phyloP scores from a whole-genome alignment of 2,113 vertebrate genomes.

The Suncus etruscus region DNA sequence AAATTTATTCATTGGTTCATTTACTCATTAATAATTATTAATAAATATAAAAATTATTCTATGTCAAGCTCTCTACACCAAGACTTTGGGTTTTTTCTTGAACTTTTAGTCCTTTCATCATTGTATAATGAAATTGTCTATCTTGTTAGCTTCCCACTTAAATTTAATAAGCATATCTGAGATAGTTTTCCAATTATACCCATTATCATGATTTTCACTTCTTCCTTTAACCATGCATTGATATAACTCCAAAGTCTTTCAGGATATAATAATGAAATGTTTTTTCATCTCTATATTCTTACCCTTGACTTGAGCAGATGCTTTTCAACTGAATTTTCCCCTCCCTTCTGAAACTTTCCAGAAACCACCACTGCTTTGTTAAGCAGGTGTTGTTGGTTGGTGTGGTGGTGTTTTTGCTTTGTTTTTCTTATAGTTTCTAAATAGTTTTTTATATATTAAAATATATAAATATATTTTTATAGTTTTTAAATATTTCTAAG shows the following conservation, averaged over 20 bases:
- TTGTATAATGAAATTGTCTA: conserved; percentile 24
- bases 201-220: not conserved
- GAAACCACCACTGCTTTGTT: not conserved
- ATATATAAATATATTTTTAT: too few species aligned
- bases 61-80: not conserved
- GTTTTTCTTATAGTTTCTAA: conserved; percentile 11
- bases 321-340: conserved; percentile 37
- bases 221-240: conserved; percentile 50
- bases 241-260: conserved; percentile 18
- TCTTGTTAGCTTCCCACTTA: not conserved
- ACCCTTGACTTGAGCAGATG: not conserved
- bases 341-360: conserved; percentile 11
- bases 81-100: not conserved
- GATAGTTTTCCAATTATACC: conserved; percentile 12
- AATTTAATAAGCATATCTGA: not conserved
- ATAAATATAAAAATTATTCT: not conserved
- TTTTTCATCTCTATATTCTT: not conserved
- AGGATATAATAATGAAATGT: not conserved
- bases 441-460: too few species aligned
- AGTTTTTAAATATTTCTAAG: too few species aligned
- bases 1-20: not conserved
- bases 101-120: accelerated
- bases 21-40: not conserved
- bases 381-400: not conserved
- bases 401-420: not conserved